Percentiles rank a stretch among this genome's conserved stretches.
phyloP scores from a whole-genome alignment of 2,797 vertebrate genomes.

The Acanthopagrus latus region DNA sequence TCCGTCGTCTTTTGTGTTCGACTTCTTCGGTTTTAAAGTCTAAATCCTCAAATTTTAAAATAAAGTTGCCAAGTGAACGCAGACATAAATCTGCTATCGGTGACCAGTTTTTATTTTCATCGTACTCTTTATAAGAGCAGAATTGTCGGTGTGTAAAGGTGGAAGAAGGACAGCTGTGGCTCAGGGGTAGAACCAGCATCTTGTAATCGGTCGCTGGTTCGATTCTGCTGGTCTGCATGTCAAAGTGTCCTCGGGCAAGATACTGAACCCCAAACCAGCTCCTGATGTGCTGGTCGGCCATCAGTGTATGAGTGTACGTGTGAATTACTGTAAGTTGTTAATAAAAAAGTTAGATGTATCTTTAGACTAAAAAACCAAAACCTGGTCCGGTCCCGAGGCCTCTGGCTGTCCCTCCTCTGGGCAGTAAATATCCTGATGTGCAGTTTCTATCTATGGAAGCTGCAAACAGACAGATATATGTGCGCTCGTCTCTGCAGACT shows the following conservation, averaged over 20 bases:
- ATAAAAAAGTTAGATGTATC: neutral
- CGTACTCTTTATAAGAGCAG: neutral
- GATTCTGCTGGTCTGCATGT: too few relatives aligned
- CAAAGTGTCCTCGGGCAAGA: too few relatives aligned
- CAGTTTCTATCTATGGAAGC: slow-evolving; percentile 32
- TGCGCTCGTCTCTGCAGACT: slow-evolving; percentile 46
- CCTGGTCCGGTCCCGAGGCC: neutral
- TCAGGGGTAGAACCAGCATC: too few relatives aligned
- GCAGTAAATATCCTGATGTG: slow-evolving; percentile 52
- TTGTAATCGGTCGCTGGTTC: too few relatives aligned
- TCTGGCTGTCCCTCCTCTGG: neutral
- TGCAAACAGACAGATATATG: slow-evolving; percentile 42
- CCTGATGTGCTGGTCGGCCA: too few relatives aligned
- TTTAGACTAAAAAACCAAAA: neutral
- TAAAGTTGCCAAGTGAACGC: too few relatives aligned
- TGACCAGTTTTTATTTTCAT: neutral
- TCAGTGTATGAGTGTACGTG: too few relatives aligned
- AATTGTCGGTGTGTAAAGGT: too few relatives aligned
- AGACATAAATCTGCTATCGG: neutral
- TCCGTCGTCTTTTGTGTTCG: neutral
- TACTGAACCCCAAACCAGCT: too few relatives aligned
- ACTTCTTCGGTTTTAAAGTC: neutral
- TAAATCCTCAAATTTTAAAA: neutral
- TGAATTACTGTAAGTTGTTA: too few relatives aligned
- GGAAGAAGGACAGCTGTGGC: too few relatives aligned